These are phyloP conservation scores for Troides aeacus DNA, from an alignment of 2,888 invertebrate genomes.

Conservation along the genomic window DNA sequence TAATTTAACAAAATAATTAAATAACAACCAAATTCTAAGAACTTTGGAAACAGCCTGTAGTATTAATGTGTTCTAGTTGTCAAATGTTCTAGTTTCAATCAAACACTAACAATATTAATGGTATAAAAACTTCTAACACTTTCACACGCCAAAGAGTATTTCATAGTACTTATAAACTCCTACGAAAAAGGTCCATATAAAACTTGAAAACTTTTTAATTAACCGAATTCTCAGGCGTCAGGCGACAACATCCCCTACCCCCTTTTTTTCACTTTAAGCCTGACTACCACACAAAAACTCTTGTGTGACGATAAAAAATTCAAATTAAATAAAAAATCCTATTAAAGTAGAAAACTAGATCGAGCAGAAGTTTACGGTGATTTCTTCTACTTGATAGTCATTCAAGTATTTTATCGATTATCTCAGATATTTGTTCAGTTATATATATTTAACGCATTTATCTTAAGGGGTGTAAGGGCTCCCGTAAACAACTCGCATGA, in stretches of 20 bases:
- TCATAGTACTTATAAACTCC: slow-evolving; percentile 2
- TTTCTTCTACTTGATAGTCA: background rate
- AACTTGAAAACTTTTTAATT: slow-evolving; percentile 24
- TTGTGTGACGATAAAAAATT: no score
- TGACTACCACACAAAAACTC: background rate
- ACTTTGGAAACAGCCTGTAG: no score
- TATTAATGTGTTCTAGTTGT: no score
- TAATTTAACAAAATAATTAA: no score
- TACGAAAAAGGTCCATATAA: slow-evolving; percentile 3
- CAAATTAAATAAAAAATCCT: no score
- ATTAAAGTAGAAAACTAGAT: background rate
- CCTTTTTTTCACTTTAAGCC: background rate
- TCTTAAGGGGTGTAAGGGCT: no score
- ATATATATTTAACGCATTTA: no score
- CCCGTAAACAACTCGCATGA: no score
- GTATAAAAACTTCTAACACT: slow-evolving; percentile 2
- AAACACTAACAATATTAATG: background rate
- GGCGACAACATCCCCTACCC: background rate
- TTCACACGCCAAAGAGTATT: background rate
- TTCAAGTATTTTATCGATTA: background rate
- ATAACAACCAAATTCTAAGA: no score
- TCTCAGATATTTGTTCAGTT: no score
- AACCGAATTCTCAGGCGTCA: slow-evolving; percentile 18
- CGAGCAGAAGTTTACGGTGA: background rate
- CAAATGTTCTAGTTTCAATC: no score